Percentiles rank a stretch among this genome's conserved stretches.
Conservation (phyloP, 2,888 invertebrate species). For the Norana najaformis region DNA sequence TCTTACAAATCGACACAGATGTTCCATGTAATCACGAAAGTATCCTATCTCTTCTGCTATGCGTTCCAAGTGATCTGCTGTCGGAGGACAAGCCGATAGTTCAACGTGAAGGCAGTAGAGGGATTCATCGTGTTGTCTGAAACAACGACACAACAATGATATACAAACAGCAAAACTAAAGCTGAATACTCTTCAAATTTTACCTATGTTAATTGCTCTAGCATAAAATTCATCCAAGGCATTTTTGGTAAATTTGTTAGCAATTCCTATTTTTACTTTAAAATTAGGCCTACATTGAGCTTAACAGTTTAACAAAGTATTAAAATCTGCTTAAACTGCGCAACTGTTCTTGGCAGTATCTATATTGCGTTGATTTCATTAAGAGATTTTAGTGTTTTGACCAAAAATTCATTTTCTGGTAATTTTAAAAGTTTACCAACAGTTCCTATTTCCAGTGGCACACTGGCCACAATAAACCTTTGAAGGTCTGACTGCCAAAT, state of each 20-base stretch:
- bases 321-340: not conserved
- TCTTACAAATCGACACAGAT: not conserved
- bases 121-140: not conserved
- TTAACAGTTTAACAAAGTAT: not conserved
- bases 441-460: too few relatives aligned
- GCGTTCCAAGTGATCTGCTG: not conserved
- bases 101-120: not conserved
- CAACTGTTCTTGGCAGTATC: not conserved
- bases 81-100: not conserved
- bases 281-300: not conserved
- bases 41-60: slow-evolving; percentile 13
- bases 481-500: too few relatives aligned
- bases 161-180: not conserved
- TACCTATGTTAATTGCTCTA: too few relatives aligned
- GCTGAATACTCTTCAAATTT: not conserved
- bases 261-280: not conserved
- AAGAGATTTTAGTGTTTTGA: too few relatives aligned
- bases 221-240: not conserved
- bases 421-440: too few relatives aligned
- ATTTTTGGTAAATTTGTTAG: not conserved
- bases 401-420: too few relatives aligned
- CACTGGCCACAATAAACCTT: too few relatives aligned
- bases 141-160: not conserved
- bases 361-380: not conserved
- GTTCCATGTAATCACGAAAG: not conserved